Percentiles rank a stretch among this genome's conserved stretches.
These are phyloP conservation scores for Aphrophora alni DNA, from an alignment of 2,888 invertebrate genomes.

Conservation along the genomic window DNA sequence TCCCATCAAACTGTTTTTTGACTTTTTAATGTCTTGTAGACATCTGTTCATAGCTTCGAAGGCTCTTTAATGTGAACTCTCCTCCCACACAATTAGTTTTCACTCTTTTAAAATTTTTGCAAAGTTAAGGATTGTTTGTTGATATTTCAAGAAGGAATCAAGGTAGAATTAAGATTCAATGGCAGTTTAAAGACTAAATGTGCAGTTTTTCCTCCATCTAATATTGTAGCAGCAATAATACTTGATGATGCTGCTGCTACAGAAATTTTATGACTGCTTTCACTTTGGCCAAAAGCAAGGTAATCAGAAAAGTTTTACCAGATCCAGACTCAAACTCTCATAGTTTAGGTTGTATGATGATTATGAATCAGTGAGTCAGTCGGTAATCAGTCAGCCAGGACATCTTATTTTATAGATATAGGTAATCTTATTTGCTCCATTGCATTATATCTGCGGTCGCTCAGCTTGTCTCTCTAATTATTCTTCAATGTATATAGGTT, in stretches of 20 bases:
- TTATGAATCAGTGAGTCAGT: too few species aligned
- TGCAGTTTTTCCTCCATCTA: conserved; percentile 13
- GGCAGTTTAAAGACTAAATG: conserved; percentile 18
- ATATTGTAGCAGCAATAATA: neutral
- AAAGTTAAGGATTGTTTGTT: neutral
- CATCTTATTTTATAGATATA: too few species aligned
- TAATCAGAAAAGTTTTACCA: too few species aligned
- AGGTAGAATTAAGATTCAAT: neutral
- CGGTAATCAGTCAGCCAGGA: too few species aligned
- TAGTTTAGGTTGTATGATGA: too few species aligned
- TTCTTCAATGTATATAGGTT: too few species aligned
- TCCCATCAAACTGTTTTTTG: conserved; percentile 2
- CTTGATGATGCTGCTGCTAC: conserved; percentile 20
- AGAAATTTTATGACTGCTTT: conserved; percentile 11
- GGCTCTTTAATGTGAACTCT: conserved; percentile 14
- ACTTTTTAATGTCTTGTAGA: conserved; percentile 9
- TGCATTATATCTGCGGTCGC: too few species aligned
- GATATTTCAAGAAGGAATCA: neutral
- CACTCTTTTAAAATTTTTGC: conserved; percentile 7
- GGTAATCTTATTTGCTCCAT: too few species aligned
- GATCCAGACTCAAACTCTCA: too few species aligned
- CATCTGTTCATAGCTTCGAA: conserved; percentile 13
- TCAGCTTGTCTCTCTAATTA: too few species aligned
- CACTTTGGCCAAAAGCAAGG: conserved; percentile 24
- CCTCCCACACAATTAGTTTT: conserved; percentile 19